Evolutionary conservation across 2,113 vertebrate species (phyloP).

Genomic region (Halcyon malimbica): DNA sequence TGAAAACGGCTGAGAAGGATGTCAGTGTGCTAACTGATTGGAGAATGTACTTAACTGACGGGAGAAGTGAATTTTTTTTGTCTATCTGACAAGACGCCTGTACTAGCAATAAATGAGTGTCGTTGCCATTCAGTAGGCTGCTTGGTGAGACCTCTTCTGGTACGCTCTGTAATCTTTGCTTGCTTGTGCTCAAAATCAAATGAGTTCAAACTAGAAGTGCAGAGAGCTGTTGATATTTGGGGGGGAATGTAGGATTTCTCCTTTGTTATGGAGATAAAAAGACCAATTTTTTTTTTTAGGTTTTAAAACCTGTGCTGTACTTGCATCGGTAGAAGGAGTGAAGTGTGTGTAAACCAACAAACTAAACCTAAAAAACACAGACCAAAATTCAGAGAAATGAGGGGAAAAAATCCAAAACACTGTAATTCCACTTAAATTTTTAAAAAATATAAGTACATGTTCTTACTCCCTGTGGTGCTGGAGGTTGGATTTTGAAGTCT

Average conservation of each 20-base stretch:
- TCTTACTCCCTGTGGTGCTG: background rate
- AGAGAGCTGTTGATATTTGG: background rate
- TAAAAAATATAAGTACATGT: background rate
- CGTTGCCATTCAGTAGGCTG: background rate
- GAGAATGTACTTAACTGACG: background rate
- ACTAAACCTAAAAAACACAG: background rate
- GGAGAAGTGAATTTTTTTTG: background rate
- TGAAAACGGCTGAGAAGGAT: background rate
- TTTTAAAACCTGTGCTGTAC: background rate
- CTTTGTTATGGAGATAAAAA: background rate
- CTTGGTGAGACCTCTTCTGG: background rate
- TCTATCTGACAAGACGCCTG: background rate
- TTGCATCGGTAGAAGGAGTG: background rate
- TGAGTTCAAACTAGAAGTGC: background rate
- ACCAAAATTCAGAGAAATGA: background rate
- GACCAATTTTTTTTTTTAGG: background rate
- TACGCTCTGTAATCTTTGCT: background rate
- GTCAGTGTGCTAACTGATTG: accelerated
- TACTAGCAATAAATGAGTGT: background rate
- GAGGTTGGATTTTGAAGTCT: background rate
- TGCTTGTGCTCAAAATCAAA: background rate
- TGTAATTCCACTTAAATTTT: background rate
- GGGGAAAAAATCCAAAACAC: background rate
- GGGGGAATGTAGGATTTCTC: background rate
- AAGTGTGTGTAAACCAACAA: background rate